A percentile compares a stretch with the other conserved stretches of the same genome.
Conservation (phyloP, 2,888 invertebrate genomes). For the Thecocarcelia acutangulata region DNA sequence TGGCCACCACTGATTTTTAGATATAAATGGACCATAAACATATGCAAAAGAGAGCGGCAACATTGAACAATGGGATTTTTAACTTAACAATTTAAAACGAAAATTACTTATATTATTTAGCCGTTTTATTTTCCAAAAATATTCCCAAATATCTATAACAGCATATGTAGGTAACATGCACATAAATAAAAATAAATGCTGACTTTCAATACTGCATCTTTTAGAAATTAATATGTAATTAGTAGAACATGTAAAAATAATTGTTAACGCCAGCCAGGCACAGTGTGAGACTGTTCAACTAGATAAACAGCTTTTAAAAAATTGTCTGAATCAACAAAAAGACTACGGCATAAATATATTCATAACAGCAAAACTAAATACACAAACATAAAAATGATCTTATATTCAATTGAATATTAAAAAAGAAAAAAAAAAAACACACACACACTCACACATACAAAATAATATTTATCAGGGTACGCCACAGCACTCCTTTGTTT, state of each 20-base stretch:
- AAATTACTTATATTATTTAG: too few relatives aligned
- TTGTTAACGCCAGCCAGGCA: conserved; percentile 68
- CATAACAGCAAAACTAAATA: conserved; percentile 23
- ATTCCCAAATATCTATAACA: too few relatives aligned
- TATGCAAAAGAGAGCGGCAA: too few relatives aligned
- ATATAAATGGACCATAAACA: too few relatives aligned
- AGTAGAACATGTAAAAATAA: conserved; percentile 68
- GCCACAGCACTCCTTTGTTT: too few relatives aligned
- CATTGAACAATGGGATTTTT: too few relatives aligned
- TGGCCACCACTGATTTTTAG: too few relatives aligned
- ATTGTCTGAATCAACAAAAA: conserved; percentile 2
- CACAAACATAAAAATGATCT: conserved; percentile 29
- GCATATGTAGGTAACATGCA: too few relatives aligned
- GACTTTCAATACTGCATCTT: conserved; percentile 34
- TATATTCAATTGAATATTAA: conserved; percentile 35
- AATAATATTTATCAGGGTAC: neutral
- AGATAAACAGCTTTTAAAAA: conserved; percentile 49
- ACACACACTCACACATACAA: too few relatives aligned
- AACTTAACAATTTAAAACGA: too few relatives aligned
- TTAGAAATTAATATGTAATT: conserved; percentile 65
- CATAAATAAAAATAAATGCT: neutral
- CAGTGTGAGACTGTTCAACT: conserved; percentile 63
- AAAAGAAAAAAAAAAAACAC: neutral
- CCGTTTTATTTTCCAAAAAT: too few relatives aligned
- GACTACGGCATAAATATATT: conserved; percentile 3